These are phyloP conservation scores for Sterna hirundo DNA, from an alignment of 2,113 vertebrate species.

Conservation along the genomic window DNA sequence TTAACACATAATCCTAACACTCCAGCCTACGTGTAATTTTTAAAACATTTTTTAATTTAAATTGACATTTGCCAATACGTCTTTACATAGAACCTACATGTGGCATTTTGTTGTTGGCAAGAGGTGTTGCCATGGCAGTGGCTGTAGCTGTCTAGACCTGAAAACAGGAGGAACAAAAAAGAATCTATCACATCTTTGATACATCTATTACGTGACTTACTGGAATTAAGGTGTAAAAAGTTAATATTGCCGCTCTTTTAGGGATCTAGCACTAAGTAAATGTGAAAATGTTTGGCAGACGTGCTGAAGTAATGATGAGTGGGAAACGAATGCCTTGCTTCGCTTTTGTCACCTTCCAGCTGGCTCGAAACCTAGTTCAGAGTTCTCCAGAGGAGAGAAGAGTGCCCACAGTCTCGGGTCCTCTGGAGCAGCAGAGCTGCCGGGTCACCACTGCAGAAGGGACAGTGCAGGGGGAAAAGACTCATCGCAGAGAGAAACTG, in stretches of 20 bases:
- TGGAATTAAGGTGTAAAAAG: not conserved
- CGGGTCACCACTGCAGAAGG: not conserved
- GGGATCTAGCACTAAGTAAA: not conserved
- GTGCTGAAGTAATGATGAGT: rapidly evolving
- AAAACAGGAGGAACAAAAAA: not conserved
- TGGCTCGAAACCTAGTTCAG: not conserved
- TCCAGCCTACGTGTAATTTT: not conserved
- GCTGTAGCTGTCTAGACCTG: not conserved
- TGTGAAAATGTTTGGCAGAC: not conserved
- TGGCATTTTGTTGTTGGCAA: not conserved
- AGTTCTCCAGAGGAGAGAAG: not conserved
- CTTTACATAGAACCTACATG: not conserved
- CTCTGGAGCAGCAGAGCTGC: not conserved
- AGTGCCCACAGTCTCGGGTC: not conserved
- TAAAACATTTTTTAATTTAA: not conserved
- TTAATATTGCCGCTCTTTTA: not conserved
- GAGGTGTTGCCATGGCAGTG: not conserved
- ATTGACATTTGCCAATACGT: not conserved
- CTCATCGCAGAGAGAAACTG: not conserved
- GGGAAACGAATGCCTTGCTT: not conserved
- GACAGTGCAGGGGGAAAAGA: not conserved
- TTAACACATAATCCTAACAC: not conserved
- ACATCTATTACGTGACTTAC: not conserved
- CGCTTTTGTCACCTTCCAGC: not conserved
- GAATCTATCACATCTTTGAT: not conserved